A percentile compares a stretch with the other conserved stretches of the same genome.
Evolutionary conservation across 1,140 invertebrate species (phyloP).

Genomic region (Calosoma granatense): DNA sequence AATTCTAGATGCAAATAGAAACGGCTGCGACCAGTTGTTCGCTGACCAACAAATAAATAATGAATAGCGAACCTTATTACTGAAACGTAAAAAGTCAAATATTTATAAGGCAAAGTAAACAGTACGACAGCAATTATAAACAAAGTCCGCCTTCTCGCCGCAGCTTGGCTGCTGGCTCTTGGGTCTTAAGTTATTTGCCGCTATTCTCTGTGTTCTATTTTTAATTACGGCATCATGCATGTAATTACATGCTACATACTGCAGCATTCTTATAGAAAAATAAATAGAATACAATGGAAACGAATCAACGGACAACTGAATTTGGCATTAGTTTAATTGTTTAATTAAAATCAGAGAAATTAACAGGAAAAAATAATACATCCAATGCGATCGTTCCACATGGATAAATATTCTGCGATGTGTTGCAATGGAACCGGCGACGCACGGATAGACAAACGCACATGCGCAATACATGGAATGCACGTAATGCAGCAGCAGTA

Average conservation of each 20-base stretch:
- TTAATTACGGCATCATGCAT: neutral
- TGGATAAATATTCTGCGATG: too few relatives aligned
- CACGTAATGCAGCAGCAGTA: too few relatives aligned
- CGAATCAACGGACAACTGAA: neutral
- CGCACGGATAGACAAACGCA: too few relatives aligned
- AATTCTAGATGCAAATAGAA: too few relatives aligned
- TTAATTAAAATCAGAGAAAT: neutral
- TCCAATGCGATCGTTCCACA: too few relatives aligned
- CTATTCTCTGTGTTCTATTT: neutral
- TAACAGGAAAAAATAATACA: too few relatives aligned
- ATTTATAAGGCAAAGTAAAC: neutral
- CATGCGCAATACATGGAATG: too few relatives aligned
- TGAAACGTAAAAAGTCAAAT: neutral
- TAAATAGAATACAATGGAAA: conserved; percentile 1
- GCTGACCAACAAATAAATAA: too few relatives aligned
- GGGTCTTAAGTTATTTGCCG: neutral
- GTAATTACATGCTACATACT: neutral
- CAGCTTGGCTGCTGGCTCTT: neutral
- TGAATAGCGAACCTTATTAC: too few relatives aligned
- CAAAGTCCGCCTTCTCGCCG: neutral
- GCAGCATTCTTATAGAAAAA: neutral
- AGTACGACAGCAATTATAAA: neutral
- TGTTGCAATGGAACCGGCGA: too few relatives aligned
- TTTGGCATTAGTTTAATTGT: neutral
- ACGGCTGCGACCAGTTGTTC: too few relatives aligned